Evolutionary conservation across 23 tunicate genomes (phyloP), one percentile per base, ranked within the genome.

Genomic region (Trididemnum miniatum): DNA sequence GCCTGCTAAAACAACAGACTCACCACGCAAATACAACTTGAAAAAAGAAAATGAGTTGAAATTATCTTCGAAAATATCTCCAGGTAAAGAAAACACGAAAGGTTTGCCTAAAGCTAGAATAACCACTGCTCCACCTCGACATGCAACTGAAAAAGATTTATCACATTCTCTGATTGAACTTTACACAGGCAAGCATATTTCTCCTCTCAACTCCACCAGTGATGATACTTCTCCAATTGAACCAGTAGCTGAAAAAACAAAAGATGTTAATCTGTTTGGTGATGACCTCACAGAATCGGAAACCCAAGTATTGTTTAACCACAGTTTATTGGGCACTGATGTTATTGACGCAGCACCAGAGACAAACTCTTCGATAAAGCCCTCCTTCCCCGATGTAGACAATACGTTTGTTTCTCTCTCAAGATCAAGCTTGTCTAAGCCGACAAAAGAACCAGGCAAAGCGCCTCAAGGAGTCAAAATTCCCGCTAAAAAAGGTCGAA

Each of bases 281-380:
- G 74, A 64, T 25, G 89, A 77, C n/a, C 81, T 85, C 20, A 85
- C 89, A 5, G 89, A 77, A 50, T 59, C 35, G 1, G 89, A 85
- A 59, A 83, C 89, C 34, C 77, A 26, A 44, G 78, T 51, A 0
- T 50, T 82, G 4, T 9, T 44, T 44, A 44, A 15, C 15, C 54
- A 15, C 9, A n/a, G 29, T 26, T 24, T 62, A 5, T 62, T 62
- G n/a, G n/a, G 67, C 29, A 62, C 26, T 20, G 67, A 22, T 12
- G 26, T 62, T 12, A n/a, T 12, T 24, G 67, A 62, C 26, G n/a
- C 67, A 20, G 67, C 67, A 20, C 23, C 3, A n/a, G 26, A 22
- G 25, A 26, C 4, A 3, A 62, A 22, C 28, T 22, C 15, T 3
- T n/a, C 67, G 4, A 26, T 22, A 3, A 62, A 24, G 5, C 67